Evolutionary conservation across 37 sponge, comb jelly and placozoan genomes (phyloP), one percentile per base, ranked within the genome.

Genomic region (Eunapius fragilis): DNA sequence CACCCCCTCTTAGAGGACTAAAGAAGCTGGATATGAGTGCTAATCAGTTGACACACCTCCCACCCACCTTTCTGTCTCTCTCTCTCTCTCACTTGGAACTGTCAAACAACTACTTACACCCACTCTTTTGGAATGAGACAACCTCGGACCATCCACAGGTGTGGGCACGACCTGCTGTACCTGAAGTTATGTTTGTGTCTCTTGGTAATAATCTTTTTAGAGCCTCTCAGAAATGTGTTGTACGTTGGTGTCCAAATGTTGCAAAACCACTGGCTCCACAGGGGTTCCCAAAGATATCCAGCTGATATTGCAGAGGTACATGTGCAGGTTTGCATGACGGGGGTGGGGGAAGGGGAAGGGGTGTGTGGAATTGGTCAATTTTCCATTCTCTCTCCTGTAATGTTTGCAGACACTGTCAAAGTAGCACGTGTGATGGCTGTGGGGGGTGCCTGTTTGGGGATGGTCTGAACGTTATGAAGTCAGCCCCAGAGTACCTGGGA

Each of bases 71-170:
- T 5, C 71, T 89, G 31, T 31, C 84, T 12, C 74, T 96, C 25
- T 80, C 70, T 22, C 80, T 93, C 37, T 69, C 79, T 24, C 92
- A 91, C 10, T 72, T 96, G 22, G 31, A 74, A 31, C 72, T 83
- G 5, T 87, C 83, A 22, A 84, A 82, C 80, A 96, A 96, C 83
- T 88, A 82, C 82, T 85, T 91, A 76, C 95, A 96, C 49, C 93
- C 92, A 30, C 48, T 91, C n/a, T 85, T 96, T 11, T 96, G 96
- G 96, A 82, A 67, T 45, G 88, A 91, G 68, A 89, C 91, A 49
- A 74, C 83, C 33, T 58, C 58, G 14, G 19, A 1, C 1, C 22
- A 17, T 19, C 58, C 58, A 10, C 58, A 58, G 58, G 58, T 58
- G 14, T 58, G 58, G 58, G 6, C 6, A 9, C 2, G 19, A 76